These are phyloP conservation scores for Eupleurogrammus muticus DNA, from an alignment of 2,797 vertebrate species.

Conservation along the genomic window DNA sequence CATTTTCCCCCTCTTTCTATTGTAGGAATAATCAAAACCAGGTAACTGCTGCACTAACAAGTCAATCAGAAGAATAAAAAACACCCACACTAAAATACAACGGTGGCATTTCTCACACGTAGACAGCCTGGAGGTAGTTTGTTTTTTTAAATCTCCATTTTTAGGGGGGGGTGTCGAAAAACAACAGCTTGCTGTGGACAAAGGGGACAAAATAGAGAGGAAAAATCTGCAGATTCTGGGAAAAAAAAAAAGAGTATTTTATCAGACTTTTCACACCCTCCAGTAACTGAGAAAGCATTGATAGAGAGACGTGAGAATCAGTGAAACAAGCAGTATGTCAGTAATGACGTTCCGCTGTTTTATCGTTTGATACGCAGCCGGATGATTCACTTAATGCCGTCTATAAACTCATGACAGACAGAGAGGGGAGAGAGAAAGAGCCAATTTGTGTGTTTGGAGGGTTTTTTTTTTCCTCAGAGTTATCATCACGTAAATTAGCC, in stretches of 20 bases:
- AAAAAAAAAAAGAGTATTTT: not conserved
- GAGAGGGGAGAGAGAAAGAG: slow-evolving; percentile 12
- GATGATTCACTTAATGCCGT: slow-evolving; percentile 53
- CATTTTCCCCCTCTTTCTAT: not conserved
- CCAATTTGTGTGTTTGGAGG: slow-evolving; percentile 49
- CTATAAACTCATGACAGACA: slow-evolving; percentile 32
- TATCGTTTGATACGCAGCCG: slow-evolving; percentile 50
- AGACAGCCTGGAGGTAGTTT: not conserved
- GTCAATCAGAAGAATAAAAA: not conserved
- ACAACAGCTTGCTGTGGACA: not conserved
- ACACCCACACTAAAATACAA: not conserved
- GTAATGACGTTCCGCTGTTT: slow-evolving; percentile 50
- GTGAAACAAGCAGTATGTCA: slow-evolving; percentile 20
- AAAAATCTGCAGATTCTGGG: not conserved
- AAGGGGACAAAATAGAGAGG: not conserved
- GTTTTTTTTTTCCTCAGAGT: slow-evolving; percentile 69
- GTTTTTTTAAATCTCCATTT: not conserved
- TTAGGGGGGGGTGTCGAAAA: not conserved
- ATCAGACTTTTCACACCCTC: slow-evolving; percentile 7
- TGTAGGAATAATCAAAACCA: slow-evolving; percentile 8
- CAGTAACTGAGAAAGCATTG: slow-evolving; percentile 28
- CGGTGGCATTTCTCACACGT: not conserved
- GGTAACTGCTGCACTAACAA: not conserved
- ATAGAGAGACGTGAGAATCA: slow-evolving; percentile 49
- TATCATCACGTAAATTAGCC: slow-evolving; percentile 73